phyloP scores from a whole-genome alignment of 2,113 vertebrate species.

The Nycticorax nycticorax region DNA sequence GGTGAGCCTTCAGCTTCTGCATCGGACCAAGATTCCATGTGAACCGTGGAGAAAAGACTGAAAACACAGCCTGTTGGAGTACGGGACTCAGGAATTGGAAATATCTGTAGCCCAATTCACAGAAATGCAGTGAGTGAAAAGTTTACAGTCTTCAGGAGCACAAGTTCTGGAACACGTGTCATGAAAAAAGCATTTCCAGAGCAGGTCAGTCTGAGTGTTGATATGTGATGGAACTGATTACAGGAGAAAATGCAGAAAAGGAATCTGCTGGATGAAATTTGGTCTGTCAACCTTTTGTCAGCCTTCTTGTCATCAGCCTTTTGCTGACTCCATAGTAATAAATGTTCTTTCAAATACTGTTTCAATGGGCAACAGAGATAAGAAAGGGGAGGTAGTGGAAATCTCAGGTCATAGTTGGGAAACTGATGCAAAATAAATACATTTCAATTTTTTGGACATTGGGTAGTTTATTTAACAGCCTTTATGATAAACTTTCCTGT shows the following conservation, averaged over 20 bases:
- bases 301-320: background rate
- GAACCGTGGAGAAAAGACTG: background rate
- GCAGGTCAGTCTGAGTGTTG: background rate
- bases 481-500: background rate
- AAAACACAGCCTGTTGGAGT: background rate
- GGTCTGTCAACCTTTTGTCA: background rate
- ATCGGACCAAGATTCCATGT: background rate
- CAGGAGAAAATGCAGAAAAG: background rate
- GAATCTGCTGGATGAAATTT: background rate
- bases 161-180: background rate
- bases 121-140: background rate
- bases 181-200: background rate
- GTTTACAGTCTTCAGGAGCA: background rate
- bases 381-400: background rate
- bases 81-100: background rate
- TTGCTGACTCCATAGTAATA: background rate
- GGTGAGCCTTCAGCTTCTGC: background rate
- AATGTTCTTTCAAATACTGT: background rate
- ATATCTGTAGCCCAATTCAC: background rate
- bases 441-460: background rate
- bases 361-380: background rate
- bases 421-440: background rate
- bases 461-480: background rate
- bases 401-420: background rate
- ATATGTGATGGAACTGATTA: background rate